phyloP scores from a whole-genome alignment of 2,113 vertebrate species.

The Marcusenius ussheri region DNA sequence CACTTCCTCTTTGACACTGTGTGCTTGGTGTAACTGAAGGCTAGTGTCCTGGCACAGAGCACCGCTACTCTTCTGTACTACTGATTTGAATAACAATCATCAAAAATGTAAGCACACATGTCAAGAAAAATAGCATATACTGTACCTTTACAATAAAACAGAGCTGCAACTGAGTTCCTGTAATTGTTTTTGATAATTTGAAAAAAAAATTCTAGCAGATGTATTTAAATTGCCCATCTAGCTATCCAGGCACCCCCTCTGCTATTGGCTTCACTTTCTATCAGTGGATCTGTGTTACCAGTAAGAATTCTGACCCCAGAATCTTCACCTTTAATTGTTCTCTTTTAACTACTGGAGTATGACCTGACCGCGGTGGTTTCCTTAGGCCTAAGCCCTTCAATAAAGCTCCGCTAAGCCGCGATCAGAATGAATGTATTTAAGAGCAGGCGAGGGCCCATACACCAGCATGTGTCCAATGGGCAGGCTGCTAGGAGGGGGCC shows the following conservation, averaged over 20 bases:
- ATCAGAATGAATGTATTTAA: neutral
- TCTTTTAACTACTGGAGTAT: neutral
- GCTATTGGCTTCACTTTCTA: neutral
- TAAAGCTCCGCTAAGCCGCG: neutral
- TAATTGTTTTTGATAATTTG: neutral
- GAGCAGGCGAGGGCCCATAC: neutral
- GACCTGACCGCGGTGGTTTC: neutral
- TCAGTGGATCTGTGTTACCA: neutral
- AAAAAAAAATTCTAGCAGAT: neutral
- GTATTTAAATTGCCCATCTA: neutral
- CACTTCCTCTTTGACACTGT: neutral
- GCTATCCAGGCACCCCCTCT: neutral
- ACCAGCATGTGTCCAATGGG: neutral
- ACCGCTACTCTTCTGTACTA: neutral
- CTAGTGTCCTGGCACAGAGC: neutral
- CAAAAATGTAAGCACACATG: neutral
- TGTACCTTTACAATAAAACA: neutral
- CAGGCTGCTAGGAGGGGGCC: neutral
- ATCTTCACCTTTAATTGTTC: neutral
- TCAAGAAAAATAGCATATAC: neutral
- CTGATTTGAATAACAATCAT: neutral
- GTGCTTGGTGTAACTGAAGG: neutral
- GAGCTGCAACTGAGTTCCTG: neutral
- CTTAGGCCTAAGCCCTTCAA: neutral
- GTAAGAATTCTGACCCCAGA: neutral